Conservation (phyloP, 2,888 invertebrate genomes). For the Phortica magna region DNA sequence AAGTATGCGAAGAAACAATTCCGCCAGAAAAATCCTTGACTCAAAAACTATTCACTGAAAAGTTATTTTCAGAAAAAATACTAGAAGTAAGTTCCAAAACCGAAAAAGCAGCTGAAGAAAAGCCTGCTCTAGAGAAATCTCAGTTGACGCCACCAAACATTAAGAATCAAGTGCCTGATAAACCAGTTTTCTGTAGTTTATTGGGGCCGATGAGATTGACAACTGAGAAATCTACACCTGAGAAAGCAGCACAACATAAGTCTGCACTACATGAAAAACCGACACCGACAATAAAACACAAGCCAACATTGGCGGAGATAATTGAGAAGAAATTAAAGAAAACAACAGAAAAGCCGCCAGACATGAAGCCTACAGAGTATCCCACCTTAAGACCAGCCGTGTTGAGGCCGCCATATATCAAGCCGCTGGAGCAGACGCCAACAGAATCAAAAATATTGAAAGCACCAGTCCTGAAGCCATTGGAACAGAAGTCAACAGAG, state of each 20-base stretch:
- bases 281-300: conserved; percentile 50
- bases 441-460: background rate
- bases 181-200: background rate
- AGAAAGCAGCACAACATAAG: background rate
- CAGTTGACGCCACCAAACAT: background rate
- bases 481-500: background rate
- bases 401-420: background rate
- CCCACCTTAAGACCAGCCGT: conserved; percentile 29
- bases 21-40: background rate
- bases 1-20: background rate
- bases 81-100: background rate
- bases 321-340: conserved; percentile 73
- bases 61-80: background rate
- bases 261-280: conserved; percentile 46
- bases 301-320: conserved; percentile 70
- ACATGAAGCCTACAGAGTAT: conserved; percentile 22
- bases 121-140: background rate
- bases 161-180: background rate
- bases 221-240: background rate
- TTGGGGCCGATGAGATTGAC: background rate
- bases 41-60: background rate
- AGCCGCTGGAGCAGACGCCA: background rate
- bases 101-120: background rate
- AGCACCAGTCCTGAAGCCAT: background rate
- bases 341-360: conserved; percentile 55